Conservation (phyloP, 2,888 invertebrate genomes). For the Bedellia somnulentella region DNA sequence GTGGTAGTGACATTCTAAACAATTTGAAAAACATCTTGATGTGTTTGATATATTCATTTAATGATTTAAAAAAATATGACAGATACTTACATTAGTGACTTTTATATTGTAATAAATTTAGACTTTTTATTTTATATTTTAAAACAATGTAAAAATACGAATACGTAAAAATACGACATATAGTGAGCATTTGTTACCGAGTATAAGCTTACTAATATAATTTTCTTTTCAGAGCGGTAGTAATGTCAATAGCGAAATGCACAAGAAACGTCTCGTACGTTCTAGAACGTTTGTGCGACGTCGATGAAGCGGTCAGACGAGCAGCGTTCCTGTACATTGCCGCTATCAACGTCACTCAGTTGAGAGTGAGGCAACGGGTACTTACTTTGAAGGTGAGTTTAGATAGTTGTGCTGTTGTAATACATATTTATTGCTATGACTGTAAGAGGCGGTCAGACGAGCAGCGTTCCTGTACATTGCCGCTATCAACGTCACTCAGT, state of each 20-base stretch:
- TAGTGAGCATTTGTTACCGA: too few relatives aligned
- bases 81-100: too few relatives aligned
- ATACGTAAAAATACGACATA: too few relatives aligned
- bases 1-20: too few relatives aligned
- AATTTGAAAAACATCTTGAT: too few relatives aligned
- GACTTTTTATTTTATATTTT: too few relatives aligned
- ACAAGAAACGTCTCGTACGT: conserved; percentile 70
- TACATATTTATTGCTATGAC: too few relatives aligned
- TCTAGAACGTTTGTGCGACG: conserved; percentile 73
- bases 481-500: conserved; percentile 45
- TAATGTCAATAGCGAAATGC: conserved; percentile 74
- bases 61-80: too few relatives aligned
- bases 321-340: conserved; percentile 50
- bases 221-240: conserved; percentile 55
- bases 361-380: conserved; percentile 41
- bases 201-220: not conserved
- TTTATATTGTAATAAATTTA: too few relatives aligned
- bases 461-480: conserved; percentile 50
- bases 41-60: too few relatives aligned
- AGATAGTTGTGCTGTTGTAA: too few relatives aligned
- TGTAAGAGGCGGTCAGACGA: conserved; percentile 73
- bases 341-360: conserved; percentile 45
- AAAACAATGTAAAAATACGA: too few relatives aligned
- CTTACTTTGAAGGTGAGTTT: conserved; percentile 48
- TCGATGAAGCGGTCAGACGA: conserved; percentile 73